These are phyloP conservation scores for Epistrophe grossulariae DNA, from an alignment of 2,888 invertebrate genomes.

Conservation along the genomic window DNA sequence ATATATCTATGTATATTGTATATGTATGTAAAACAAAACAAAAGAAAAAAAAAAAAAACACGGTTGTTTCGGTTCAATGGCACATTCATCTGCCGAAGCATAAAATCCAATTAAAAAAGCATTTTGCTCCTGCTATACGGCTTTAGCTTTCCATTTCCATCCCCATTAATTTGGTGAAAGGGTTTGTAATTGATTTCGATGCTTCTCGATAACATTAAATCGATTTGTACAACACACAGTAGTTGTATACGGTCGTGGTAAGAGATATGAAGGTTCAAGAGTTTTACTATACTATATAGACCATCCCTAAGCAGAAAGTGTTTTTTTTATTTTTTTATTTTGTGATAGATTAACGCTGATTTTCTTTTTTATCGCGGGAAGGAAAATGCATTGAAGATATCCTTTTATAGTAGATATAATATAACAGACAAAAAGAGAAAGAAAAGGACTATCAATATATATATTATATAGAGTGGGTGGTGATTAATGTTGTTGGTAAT, in stretches of 20 bases:
- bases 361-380: conserved; percentile 23
- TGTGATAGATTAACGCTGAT: conserved; percentile 25
- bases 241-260: background rate
- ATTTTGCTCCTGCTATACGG: conserved; percentile 52
- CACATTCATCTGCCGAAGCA: conserved; percentile 75
- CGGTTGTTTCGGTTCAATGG: conserved; percentile 72
- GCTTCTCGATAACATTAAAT: conserved; percentile 72
- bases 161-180: conserved; percentile 64
- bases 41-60: conserved; percentile 23
- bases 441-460: background rate
- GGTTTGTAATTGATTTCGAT: conserved; percentile 74
- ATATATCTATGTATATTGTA: background rate
- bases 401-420: background rate
- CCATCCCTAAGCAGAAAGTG: background rate
- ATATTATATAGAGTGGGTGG: background rate
- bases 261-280: conserved; percentile 22
- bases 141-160: conserved; percentile 35
- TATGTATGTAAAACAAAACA: background rate
- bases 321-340: background rate
- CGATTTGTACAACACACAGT: conserved; percentile 57
- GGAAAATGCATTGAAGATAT: conserved; percentile 21
- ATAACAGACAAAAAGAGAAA: background rate
- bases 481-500: conserved; percentile 43
- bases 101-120: conserved; percentile 75
- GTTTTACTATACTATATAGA: background rate